phyloP scores from a whole-genome alignment of 2,113 vertebrate genomes.

The Platycercus adscitus region DNA sequence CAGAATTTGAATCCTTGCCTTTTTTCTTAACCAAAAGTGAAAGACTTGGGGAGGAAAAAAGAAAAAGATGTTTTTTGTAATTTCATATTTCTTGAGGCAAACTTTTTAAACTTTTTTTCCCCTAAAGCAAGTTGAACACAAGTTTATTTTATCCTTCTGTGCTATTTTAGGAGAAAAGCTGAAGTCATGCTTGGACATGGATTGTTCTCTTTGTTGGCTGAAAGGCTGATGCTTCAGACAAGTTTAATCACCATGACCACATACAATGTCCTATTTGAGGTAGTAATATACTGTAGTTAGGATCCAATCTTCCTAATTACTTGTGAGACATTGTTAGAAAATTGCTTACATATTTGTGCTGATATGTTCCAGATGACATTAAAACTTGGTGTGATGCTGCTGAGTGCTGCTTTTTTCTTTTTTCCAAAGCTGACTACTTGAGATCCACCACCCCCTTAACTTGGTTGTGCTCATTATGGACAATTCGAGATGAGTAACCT shows the following conservation, averaged over 20 bases:
- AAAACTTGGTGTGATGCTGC: background rate
- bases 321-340: conserved; percentile 50
- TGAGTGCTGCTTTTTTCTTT: background rate
- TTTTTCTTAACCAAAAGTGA: background rate
- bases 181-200: conserved; percentile 96
- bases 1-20: background rate
- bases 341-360: conserved; percentile 46
- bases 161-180: conserved; percentile 88
- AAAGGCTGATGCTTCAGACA: conserved; percentile 93
- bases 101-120: background rate
- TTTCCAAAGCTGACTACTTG: background rate
- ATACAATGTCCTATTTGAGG: conserved; percentile 98
- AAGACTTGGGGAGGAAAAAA: background rate
- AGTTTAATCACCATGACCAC: conserved; percentile 92
- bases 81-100: background rate
- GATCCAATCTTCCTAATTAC: conserved; percentile 55
- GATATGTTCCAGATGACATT: conserved; percentile 40
- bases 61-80: background rate
- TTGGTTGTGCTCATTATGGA: conserved; percentile 15
- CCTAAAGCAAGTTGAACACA: background rate
- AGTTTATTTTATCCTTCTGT: conserved; percentile 35
- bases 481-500: background rate
- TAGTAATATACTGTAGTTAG: conserved; percentile 66
- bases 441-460: background rate
- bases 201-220: conserved; percentile 92